These are phyloP conservation scores for Mythimna vitellina DNA, from an alignment of 2,888 invertebrate species.

Conservation along the genomic window DNA sequence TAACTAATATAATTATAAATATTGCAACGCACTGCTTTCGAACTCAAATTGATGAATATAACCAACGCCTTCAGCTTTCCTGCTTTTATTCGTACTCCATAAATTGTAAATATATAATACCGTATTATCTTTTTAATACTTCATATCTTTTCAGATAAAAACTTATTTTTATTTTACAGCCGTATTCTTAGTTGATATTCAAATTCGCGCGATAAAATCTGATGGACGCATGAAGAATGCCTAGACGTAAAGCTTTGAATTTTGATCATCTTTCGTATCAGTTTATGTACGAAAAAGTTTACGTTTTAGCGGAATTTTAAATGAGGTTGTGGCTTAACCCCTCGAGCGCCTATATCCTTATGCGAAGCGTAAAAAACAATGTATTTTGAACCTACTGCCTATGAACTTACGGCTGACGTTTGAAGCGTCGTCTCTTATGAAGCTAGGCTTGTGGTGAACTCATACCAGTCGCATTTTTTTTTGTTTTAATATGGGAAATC, in stretches of 20 bases:
- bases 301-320: not conserved
- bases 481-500: no score
- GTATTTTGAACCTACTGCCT: no score
- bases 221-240: constrained; percentile 17
- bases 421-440: no score
- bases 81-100: not conserved
- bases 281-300: not conserved
- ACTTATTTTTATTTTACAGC: constrained; percentile 27
- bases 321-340: no score
- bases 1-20: no score
- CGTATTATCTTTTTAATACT: not conserved
- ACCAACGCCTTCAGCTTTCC: not conserved
- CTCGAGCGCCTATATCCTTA: no score
- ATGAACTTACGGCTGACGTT: no score
- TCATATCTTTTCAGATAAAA: constrained; percentile 6
- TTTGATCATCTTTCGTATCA: constrained; percentile 7
- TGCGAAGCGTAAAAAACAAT: no score
- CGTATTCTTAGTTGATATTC: constrained; percentile 17
- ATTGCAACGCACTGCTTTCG: not conserved
- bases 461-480: no score
- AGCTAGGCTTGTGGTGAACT: no score
- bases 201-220: constrained; percentile 26
- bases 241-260: not conserved
- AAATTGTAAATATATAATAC: constrained; percentile 1
- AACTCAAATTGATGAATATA: not conserved